phyloP scores from a whole-genome alignment of 1,140 invertebrate species.

The Drosophila nasuta region DNA sequence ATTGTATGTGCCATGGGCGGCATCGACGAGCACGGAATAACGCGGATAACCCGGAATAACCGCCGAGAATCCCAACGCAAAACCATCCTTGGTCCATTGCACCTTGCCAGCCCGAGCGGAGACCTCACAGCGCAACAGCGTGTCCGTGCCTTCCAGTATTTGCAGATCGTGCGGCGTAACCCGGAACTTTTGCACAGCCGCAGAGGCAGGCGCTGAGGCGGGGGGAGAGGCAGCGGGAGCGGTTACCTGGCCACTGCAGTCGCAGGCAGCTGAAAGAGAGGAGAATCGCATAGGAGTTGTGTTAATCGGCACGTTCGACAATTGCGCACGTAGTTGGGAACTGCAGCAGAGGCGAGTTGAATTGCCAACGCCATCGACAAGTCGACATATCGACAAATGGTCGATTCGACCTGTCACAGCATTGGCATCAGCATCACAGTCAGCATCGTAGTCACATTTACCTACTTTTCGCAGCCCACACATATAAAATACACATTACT shows the following conservation, averaged over 20 bases:
- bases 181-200: slow-evolving; percentile 90
- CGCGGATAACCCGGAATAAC: slow-evolving; percentile 94
- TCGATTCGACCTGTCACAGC: slow-evolving; percentile 67
- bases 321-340: slow-evolving; percentile 80
- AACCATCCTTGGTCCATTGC: slow-evolving; percentile 98
- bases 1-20: slow-evolving; percentile 92
- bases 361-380: slow-evolving; percentile 65
- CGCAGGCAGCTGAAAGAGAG: slow-evolving; percentile 38
- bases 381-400: slow-evolving; percentile 46
- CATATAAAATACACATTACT: slow-evolving; percentile 82
- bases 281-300: slow-evolving; percentile 51
- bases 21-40: slow-evolving; percentile 93
- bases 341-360: slow-evolving; percentile 63
- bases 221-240: background rate
- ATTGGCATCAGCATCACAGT: background rate
- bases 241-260: slow-evolving; percentile 35
- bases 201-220: slow-evolving; percentile 50
- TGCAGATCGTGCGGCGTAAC: slow-evolving; percentile 90
- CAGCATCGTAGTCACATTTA: slow-evolving; percentile 45
- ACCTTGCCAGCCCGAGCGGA: slow-evolving; percentile 92
- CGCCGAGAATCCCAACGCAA: slow-evolving; percentile 93
- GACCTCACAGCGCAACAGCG: slow-evolving; percentile 93
- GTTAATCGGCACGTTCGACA: slow-evolving; percentile 82
- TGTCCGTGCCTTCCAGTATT: slow-evolving; percentile 93
- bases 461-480: slow-evolving; percentile 77